These are phyloP conservation scores for Bombylius major DNA, from an alignment of 2,888 invertebrate genomes.

Conservation along the genomic window DNA sequence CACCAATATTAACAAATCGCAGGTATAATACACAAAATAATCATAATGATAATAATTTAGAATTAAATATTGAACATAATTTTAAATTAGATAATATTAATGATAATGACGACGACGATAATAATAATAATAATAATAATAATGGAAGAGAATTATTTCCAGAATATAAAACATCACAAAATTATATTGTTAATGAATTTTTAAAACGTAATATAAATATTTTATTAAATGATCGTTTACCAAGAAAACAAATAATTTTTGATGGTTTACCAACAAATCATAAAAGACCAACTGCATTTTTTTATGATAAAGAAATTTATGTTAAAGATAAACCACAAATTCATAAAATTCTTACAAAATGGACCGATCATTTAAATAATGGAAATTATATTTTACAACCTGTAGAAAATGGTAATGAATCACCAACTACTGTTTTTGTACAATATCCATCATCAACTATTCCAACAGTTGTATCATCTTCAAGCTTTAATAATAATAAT, in stretches of 20 bases:
- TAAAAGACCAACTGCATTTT: not conserved
- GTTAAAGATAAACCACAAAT: slow-evolving; percentile 3
- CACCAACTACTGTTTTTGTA: not conserved
- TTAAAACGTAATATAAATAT: slow-evolving; percentile 10
- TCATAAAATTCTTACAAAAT: slow-evolving; percentile 7
- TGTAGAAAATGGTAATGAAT: not conserved
- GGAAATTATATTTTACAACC: not conserved
- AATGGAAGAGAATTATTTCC: slow-evolving; percentile 5
- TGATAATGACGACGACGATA: no score
- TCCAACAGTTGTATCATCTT: slow-evolving; percentile 1
- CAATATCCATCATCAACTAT: not conserved
- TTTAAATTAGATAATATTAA: not conserved
- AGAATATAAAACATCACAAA: slow-evolving; percentile 12
- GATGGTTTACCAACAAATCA: not conserved
- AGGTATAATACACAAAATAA: slow-evolving; percentile 5
- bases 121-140: no score
- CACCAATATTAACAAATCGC: slow-evolving; percentile 11
- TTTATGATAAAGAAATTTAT: not conserved
- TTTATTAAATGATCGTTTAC: slow-evolving; percentile 8
- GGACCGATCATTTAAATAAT: slow-evolving; percentile 1
- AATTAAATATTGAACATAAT: slow-evolving; percentile 4
- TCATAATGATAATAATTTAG: not conserved
- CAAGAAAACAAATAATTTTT: not conserved
- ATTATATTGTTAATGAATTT: slow-evolving; percentile 16
- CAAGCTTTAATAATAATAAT: not conserved